Evolutionary conservation across 2,113 vertebrate species (phyloP).

Genomic region (Sminthopsis crassicaudata): DNA sequence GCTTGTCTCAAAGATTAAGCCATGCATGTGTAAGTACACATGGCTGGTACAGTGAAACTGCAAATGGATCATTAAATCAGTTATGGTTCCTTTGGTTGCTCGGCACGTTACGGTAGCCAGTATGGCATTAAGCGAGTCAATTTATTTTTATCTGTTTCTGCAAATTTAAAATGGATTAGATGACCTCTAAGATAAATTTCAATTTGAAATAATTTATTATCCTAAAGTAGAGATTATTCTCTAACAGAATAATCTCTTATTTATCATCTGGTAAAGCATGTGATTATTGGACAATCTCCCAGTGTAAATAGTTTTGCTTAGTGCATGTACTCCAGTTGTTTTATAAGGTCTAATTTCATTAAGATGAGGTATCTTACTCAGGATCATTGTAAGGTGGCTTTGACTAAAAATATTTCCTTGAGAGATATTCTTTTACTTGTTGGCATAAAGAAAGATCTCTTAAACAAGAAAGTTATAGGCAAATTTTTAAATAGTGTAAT

Average conservation of each 20-base stretch:
- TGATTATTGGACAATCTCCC: slow-evolving; percentile 42
- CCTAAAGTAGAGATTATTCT: slow-evolving; percentile 30
- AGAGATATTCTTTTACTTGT: background rate
- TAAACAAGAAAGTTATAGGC: slow-evolving; percentile 22
- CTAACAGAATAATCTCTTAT: too few species aligned
- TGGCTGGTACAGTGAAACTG: too few species aligned
- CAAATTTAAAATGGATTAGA: background rate
- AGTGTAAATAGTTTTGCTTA: slow-evolving; percentile 43
- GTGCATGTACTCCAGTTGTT: slow-evolving; percentile 38
- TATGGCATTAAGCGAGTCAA: background rate
- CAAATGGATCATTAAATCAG: too few species aligned
- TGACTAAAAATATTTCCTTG: slow-evolving; percentile 25
- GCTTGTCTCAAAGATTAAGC: too few species aligned
- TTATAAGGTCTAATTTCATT: slow-evolving; percentile 51
- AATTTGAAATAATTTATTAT: slow-evolving; percentile 51
- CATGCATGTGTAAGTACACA: too few species aligned
- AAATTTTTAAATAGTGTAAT: background rate
- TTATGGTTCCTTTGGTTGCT: too few species aligned
- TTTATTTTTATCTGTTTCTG: background rate
- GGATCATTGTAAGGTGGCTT: slow-evolving; percentile 51
- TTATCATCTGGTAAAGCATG: slow-evolving; percentile 51
- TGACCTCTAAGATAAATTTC: background rate
- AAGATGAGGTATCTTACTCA: slow-evolving; percentile 44
- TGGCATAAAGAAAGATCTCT: slow-evolving; percentile 15
- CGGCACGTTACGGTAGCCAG: too few species aligned